phyloP scores from a whole-genome alignment of 2,888 invertebrate species.

The Bellardia bayeri region DNA sequence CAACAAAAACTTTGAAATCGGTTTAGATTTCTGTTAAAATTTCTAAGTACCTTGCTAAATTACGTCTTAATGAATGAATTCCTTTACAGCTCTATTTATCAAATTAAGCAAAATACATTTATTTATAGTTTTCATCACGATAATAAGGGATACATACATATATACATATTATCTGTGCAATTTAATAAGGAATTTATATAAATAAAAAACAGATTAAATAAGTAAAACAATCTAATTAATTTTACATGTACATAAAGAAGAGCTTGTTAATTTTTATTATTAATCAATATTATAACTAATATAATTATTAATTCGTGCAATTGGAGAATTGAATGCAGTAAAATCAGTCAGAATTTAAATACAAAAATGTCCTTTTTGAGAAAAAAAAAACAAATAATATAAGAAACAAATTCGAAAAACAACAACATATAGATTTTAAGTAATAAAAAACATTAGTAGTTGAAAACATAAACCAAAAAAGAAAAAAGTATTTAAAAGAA shows the following conservation, averaged over 20 bases:
- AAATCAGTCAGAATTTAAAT: conserved; percentile 45
- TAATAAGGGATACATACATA: conserved; percentile 37
- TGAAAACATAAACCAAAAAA: conserved; percentile 27
- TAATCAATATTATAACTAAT: conserved; percentile 53
- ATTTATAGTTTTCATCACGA: background rate
- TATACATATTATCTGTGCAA: conserved; percentile 56
- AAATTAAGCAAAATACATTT: conserved; percentile 5
- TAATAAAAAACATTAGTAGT: conserved; percentile 47
- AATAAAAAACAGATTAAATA: background rate
- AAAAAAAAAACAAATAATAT: conserved; percentile 41
- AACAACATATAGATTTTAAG: conserved; percentile 50
- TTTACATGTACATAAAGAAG: conserved; percentile 41
- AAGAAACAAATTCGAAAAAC: conserved; percentile 2
- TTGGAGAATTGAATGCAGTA: conserved; percentile 56
- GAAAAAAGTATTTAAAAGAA: conserved; percentile 9
- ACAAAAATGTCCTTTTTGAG: conserved; percentile 49
- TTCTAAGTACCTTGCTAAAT: background rate
- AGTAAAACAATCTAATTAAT: conserved; percentile 53
- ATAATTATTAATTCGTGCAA: conserved; percentile 48
- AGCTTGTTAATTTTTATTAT: conserved; percentile 71
- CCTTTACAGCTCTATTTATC: conserved; percentile 27
- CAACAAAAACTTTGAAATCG: no score
- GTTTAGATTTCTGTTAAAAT: no score
- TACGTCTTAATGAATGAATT: background rate
- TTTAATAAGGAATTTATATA: conserved; percentile 70